A percentile compares a stretch with the other conserved stretches of the same genome.
These are phyloP conservation scores for Argopecten irradians DNA, from an alignment of 1,140 invertebrate species.

Conservation along the genomic window DNA sequence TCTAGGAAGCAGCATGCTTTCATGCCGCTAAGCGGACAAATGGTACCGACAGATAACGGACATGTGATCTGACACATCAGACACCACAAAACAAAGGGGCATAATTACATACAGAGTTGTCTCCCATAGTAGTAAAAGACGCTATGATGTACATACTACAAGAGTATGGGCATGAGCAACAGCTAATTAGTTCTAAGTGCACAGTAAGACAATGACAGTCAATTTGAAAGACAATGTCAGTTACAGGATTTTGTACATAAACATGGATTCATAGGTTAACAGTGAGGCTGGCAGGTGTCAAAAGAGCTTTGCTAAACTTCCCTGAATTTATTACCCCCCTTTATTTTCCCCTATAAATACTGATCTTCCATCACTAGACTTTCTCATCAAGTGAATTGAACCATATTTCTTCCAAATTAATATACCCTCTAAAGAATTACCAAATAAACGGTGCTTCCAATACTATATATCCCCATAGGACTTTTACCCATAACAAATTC, in stretches of 20 bases:
- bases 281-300: conserved; percentile 7
- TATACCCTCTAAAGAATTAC: background rate
- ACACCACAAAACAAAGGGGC: conserved; percentile 20
- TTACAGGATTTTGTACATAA: background rate
- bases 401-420: no score
- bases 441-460: no score
- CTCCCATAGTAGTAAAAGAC: conserved; percentile 20
- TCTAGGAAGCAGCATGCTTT: conserved; percentile 62
- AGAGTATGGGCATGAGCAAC: conserved; percentile 14
- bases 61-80: conserved; percentile 15
- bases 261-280: background rate
- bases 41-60: conserved; percentile 14
- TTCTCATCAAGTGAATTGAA: no score
- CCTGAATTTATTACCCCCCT: no score
- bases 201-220: conserved; percentile 9
- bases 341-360: background rate
- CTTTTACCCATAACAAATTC: background rate
- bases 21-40: conserved; percentile 59
- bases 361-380: no score
- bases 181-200: conserved; percentile 21
- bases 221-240: background rate
- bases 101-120: conserved; percentile 18
- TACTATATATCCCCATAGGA: no score
- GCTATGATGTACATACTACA: background rate
- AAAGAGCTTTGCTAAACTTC: background rate